Conservation (phyloP, 2,888 invertebrate genomes). For the Dasypolia templi region DNA sequence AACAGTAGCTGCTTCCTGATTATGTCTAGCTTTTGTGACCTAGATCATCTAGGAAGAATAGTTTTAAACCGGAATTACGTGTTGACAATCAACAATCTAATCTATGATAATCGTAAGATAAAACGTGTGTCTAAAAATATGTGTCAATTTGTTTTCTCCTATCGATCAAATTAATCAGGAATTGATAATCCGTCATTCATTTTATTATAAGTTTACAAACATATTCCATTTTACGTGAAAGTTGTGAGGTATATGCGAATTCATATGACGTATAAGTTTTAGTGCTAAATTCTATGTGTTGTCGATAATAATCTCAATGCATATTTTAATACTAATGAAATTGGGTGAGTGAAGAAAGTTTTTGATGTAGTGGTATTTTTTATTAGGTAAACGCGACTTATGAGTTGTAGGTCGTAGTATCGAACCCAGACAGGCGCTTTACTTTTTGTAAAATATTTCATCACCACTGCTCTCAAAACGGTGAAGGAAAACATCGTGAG, state of each 20-base stretch:
- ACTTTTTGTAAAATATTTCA: too few relatives aligned
- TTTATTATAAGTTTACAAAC: slow-evolving; percentile 22
- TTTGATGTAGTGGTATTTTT: slow-evolving; percentile 1
- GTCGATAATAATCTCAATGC: slow-evolving; percentile 15
- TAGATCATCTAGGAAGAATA: slow-evolving; percentile 13
- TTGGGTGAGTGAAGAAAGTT: slow-evolving; percentile 44
- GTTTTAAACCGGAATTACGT: slow-evolving; percentile 9
- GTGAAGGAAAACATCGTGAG: too few relatives aligned
- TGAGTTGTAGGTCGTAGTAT: too few relatives aligned
- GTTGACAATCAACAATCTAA: slow-evolving; percentile 34
- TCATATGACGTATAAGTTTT: slow-evolving; percentile 19
- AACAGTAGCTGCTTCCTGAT: slow-evolving; percentile 16
- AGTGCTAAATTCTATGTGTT: neutral
- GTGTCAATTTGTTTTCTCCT: slow-evolving; percentile 31
- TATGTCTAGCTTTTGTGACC: neutral
- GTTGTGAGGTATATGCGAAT: slow-evolving; percentile 6
- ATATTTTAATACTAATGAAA: slow-evolving; percentile 40
- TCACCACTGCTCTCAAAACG: too few relatives aligned
- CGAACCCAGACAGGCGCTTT: too few relatives aligned
- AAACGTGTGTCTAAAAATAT: neutral
- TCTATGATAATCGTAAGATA: slow-evolving; percentile 23
- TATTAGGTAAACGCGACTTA: too few relatives aligned
- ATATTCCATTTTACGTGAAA: slow-evolving; percentile 39
- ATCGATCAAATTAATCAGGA: slow-evolving; percentile 22
- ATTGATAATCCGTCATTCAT: slow-evolving; percentile 40